Conservation (phyloP, 1,140 invertebrate species). For the Aphidius gifuensis region DNA sequence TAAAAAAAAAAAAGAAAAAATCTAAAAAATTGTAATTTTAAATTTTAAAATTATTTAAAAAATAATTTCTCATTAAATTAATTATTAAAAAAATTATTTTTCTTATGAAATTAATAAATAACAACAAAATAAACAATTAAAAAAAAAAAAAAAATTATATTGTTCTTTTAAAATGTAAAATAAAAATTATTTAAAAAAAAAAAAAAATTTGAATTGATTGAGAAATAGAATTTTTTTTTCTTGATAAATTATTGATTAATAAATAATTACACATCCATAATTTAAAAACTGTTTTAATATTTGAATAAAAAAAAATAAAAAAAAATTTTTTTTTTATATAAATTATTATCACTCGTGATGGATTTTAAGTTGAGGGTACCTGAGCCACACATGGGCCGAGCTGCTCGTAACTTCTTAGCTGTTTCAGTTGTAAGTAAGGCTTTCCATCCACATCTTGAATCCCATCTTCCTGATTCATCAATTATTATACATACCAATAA, state of each 20-base stretch:
- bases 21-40: no score
- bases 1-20: no score
- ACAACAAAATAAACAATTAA: no score
- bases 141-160: no score
- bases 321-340: no score
- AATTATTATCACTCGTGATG: neutral
- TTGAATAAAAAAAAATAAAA: neutral
- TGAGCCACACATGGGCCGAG: slow-evolving; percentile 53
- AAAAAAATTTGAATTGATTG: neutral
- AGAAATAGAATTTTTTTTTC: neutral
- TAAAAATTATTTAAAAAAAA: neutral
- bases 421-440: slow-evolving; percentile 51
- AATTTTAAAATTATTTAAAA: no score
- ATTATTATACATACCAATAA: slow-evolving; percentile 31
- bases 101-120: no score
- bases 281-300: neutral
- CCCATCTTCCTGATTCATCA: slow-evolving; percentile 52
- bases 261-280: slow-evolving; percentile 14
- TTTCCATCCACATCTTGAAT: slow-evolving; percentile 51
- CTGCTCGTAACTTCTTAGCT: slow-evolving; percentile 53
- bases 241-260: neutral
- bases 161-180: no score
- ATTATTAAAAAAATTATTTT: no score
- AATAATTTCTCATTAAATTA: no score
- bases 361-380: slow-evolving; percentile 48